phyloP scores from a whole-genome alignment of 2,888 invertebrate species.

The Apoda limacodes region DNA sequence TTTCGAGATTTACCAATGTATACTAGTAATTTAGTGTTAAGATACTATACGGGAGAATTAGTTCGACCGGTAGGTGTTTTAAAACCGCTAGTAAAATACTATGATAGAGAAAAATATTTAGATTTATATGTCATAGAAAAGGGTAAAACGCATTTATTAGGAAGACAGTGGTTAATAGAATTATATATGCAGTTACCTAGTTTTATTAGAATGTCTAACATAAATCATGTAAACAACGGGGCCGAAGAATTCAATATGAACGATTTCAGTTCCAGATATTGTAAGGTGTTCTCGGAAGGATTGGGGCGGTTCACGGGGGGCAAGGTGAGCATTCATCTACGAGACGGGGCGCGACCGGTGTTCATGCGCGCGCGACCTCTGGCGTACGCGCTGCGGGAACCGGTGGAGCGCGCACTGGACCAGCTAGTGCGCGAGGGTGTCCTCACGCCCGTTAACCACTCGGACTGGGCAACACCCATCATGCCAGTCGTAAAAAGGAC shows the following conservation, averaged over 20 bases:
- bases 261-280: constrained; percentile 10
- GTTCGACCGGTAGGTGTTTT: constrained; percentile 8
- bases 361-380: constrained; percentile 1
- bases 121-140: constrained; percentile 8
- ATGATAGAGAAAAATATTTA: constrained; percentile 3
- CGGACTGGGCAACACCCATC: constrained; percentile 24
- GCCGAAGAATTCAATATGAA: neutral
- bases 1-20: constrained; percentile 3
- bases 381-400: neutral
- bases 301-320: constrained; percentile 17
- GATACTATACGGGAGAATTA: constrained; percentile 9
- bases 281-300: constrained; percentile 14
- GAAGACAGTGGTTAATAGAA: constrained; percentile 5
- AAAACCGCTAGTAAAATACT: constrained; percentile 6
- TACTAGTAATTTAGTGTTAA: constrained; percentile 2
- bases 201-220: neutral
- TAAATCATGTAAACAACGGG: neutral
- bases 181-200: constrained; percentile 1
- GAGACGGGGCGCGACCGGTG: constrained; percentile 11
- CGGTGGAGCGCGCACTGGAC: constrained; percentile 10
- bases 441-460: constrained; percentile 19
- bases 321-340: constrained; percentile 9
- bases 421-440: constrained; percentile 17
- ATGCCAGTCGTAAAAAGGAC: constrained; percentile 21
- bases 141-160: constrained; percentile 3